Evolutionary conservation across 2,888 invertebrate genomes (phyloP).

Genomic region (Xestia rhomboidea): DNA sequence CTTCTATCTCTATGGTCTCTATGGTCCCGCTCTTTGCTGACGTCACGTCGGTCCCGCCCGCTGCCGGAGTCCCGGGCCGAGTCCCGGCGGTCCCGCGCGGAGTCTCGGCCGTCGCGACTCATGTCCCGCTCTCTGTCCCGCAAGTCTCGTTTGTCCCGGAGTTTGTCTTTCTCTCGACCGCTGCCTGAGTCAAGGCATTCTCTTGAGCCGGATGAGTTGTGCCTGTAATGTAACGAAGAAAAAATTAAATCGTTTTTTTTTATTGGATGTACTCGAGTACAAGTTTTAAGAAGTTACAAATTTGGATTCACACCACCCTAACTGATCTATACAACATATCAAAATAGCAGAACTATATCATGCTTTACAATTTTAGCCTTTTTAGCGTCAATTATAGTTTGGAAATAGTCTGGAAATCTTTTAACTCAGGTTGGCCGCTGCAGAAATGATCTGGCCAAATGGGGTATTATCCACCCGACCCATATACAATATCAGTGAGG

Average conservation of each 20-base stretch:
- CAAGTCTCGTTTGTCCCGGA: conserved; percentile 84
- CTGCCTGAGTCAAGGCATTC: conserved; percentile 89
- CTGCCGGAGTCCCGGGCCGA: conserved; percentile 87
- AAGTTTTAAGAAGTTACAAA: too few relatives aligned
- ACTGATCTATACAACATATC: too few relatives aligned
- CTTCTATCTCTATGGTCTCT: conserved; percentile 80
- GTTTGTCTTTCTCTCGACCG: conserved; percentile 87
- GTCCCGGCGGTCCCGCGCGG: conserved; percentile 78
- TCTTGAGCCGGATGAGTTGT: conserved; percentile 87
- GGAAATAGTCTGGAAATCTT: too few relatives aligned
- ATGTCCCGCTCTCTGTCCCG: conserved; percentile 83
- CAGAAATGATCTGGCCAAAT: too few relatives aligned
- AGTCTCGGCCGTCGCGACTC: conserved; percentile 86
- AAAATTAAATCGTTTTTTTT: neutral
- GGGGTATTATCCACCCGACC: too few relatives aligned
- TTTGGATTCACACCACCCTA: too few relatives aligned
- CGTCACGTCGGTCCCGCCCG: conserved; percentile 84
- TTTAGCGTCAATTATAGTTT: too few relatives aligned
- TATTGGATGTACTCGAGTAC: too few relatives aligned
- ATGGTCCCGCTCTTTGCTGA: conserved; percentile 82
- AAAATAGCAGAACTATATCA: too few relatives aligned
- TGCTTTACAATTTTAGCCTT: too few relatives aligned
- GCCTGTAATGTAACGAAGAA: conserved; percentile 72
- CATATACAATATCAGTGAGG: too few relatives aligned
- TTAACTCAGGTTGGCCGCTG: too few relatives aligned